Conservation (phyloP, 2,888 invertebrate species). For the Torymus auratus region DNA sequence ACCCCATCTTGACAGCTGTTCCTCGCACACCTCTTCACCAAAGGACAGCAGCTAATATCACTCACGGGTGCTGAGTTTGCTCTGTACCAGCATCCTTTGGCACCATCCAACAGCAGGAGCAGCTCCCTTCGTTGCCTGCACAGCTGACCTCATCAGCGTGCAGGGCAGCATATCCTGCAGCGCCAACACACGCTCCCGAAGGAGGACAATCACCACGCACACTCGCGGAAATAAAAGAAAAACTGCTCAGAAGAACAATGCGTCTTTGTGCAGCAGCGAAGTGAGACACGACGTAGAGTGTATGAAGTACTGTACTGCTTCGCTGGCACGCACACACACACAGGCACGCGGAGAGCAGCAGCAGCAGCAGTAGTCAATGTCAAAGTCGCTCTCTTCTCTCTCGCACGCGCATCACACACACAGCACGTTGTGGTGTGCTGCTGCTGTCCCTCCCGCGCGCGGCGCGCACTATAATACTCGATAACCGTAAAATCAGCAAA, state of each 20-base stretch:
- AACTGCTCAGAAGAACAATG: constrained; percentile 5
- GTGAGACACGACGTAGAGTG: too few relatives aligned
- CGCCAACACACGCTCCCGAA: background rate
- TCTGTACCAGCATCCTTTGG: constrained; percentile 40
- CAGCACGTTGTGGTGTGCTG: too few relatives aligned
- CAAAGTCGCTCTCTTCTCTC: constrained; percentile 38
- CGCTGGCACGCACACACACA: constrained; percentile 31
- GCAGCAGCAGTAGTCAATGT: constrained; percentile 45
- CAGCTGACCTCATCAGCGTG: constrained; percentile 38
- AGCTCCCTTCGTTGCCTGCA: background rate
- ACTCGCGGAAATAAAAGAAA: background rate
- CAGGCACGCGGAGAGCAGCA: too few relatives aligned
- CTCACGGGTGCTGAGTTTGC: constrained; percentile 50
- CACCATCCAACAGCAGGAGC: background rate
- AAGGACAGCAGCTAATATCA: constrained; percentile 43
- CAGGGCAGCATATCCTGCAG: constrained; percentile 32
- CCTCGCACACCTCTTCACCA: background rate
- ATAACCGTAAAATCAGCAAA: constrained; percentile 44
- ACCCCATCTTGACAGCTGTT: constrained; percentile 74
- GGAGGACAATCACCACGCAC: background rate
- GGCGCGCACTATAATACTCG: constrained; percentile 3
- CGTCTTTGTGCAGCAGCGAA: background rate
- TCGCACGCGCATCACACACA: too few relatives aligned
- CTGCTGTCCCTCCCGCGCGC: too few relatives aligned
- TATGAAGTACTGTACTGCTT: constrained; percentile 18